Evolutionary conservation across 2,113 vertebrate species (phyloP).

Genomic region (Pseudonaja textilis): DNA sequence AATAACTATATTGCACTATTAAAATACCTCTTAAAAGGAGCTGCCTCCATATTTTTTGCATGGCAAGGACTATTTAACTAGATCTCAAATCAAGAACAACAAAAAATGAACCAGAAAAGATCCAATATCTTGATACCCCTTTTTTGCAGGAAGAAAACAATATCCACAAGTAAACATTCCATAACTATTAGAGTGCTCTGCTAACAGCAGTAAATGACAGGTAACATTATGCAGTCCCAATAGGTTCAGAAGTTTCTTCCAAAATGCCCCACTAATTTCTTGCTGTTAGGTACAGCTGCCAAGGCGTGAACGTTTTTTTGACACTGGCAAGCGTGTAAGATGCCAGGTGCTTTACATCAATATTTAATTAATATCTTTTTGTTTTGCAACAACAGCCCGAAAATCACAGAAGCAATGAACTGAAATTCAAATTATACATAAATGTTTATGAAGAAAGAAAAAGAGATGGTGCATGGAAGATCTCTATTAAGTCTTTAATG

Average conservation of each 20-base stretch:
- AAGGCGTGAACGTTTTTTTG: conserved; percentile 17
- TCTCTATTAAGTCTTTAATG: conserved; percentile 21
- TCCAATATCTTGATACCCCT: neutral
- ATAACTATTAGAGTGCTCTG: neutral
- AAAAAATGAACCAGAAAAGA: neutral
- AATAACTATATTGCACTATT: neutral
- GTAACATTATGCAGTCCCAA: neutral
- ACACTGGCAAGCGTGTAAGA: neutral
- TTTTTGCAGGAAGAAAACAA: neutral
- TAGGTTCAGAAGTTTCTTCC: neutral
- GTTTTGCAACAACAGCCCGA: conserved; percentile 46
- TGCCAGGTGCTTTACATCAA: conserved; percentile 50
- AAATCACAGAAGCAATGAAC: conserved; percentile 47
- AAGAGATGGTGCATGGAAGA: neutral
- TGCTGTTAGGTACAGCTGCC: conserved; percentile 16
- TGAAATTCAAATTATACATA: conserved; percentile 48
- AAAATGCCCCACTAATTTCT: conserved; percentile 3
- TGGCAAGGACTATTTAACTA: neutral
- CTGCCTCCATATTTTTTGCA: neutral
- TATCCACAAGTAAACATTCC: neutral
- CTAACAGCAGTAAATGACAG: conserved; percentile 3
- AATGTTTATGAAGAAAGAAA: conserved; percentile 17
- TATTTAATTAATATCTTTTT: conserved; percentile 52
- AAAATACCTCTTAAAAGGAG: neutral
- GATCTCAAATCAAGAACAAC: neutral